Base-by-base conservation (phyloP, 2,888 invertebrate genomes). In the Oxytorus armatus region DNA sequence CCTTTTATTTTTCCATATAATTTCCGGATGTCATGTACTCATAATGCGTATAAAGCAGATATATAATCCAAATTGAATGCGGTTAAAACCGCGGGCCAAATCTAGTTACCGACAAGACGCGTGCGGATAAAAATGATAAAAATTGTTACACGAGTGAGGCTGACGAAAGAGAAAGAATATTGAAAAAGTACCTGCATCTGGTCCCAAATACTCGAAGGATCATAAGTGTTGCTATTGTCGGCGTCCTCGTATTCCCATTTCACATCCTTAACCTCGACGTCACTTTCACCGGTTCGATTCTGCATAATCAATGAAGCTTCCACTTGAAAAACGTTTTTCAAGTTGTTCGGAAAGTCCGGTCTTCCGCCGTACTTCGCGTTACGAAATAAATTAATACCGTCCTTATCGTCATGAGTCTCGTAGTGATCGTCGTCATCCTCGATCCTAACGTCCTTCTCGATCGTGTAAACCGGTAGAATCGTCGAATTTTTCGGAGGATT, bases 171-270 rank as follows among this genome's bases (percentile, higher is more conserved):
- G n/a, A 10, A 10, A 39, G 11, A 39, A 44, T 14, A 14, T 8
- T 4, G 1, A 44, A 44, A 44, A 1, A 7, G 44, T 68, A 80
- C 80, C 73, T 63, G 68, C 10, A 11, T 21, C 2, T 29, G 49
- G 3, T 65, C 42, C 42, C 21, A 33, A 42, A 47, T 49, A 11
- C 18, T 57, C 29, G 55, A 25, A 47, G 36, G 25, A 57, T 68
- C 59, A 3, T 44, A 61, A 7, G 23, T 11, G 3, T 11, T 68
- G 5, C 29, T n/a, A 2, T 76, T 47, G 0, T 57, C 63, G 11
- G 65, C 61, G 3, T 82, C 18, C 11, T 76, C 79, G 44, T 79
- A 73, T 3, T 76, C 68, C 76, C 79, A 79, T 61, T 68, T 72
- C 1, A 72, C 3, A 29, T 65, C 57, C 8, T 69, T 65, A 11